phyloP scores from a whole-genome alignment of 53 echinoderm and acorn worm genomes.

The Zoroaster sp. region DNA sequence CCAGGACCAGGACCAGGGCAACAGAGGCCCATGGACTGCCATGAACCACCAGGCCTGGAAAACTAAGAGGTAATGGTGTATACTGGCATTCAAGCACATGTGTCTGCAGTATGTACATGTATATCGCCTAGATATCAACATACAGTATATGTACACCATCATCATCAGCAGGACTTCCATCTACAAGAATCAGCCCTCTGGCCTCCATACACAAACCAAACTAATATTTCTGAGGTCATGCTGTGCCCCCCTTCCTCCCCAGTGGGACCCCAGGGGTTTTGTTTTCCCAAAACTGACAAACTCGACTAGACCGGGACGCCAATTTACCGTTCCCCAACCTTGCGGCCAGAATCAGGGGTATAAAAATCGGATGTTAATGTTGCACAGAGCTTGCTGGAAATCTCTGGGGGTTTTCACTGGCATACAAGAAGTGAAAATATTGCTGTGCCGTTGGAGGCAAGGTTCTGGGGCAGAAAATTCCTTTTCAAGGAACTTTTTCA shows the following conservation, averaged over 20 bases:
- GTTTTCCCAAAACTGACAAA: slow-evolving; percentile 35
- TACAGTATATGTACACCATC: too few species aligned
- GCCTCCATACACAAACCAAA: background rate
- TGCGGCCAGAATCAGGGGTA: background rate
- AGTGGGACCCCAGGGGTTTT: background rate
- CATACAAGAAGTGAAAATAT: background rate
- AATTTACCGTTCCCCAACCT: background rate
- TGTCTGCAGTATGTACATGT: too few species aligned
- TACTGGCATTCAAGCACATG: too few species aligned
- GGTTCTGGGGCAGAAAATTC: background rate
- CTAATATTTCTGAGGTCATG: background rate
- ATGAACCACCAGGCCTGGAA: too few species aligned
- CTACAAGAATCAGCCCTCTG: background rate
- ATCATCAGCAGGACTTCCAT: too few species aligned
- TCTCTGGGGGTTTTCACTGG: background rate
- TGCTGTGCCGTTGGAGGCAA: background rate
- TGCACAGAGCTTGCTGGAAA: background rate
- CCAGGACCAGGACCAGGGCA: too few species aligned
- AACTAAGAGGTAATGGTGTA: too few species aligned
- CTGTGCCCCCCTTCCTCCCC: background rate
- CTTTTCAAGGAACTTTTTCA: background rate
- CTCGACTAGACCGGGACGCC: background rate
- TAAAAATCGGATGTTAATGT: background rate
- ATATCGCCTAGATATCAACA: too few species aligned
- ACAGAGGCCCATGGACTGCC: too few species aligned